Evolutionary conservation across 2,797 vertebrate genomes (phyloP).

Genomic region (Babyrousa celebensis): DNA sequence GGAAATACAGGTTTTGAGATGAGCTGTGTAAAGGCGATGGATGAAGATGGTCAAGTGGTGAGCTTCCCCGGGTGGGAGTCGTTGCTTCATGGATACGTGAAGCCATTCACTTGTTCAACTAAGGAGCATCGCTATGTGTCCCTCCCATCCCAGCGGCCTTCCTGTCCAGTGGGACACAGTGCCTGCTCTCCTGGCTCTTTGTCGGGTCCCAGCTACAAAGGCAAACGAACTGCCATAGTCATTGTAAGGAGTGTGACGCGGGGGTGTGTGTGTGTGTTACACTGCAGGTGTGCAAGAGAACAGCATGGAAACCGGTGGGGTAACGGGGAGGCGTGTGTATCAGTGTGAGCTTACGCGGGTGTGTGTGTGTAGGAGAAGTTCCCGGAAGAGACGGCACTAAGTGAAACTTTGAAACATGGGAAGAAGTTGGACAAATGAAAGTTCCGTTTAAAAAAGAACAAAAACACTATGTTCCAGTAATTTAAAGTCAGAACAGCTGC

Average conservation of each 20-base stretch:
- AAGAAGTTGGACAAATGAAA: not conserved
- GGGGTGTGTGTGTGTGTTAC: fast-evolving
- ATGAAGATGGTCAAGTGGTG: fast-evolving
- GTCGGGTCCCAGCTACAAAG: not conserved
- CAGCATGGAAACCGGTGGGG: not conserved
- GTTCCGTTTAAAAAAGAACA: fast-evolving
- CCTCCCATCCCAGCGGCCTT: not conserved
- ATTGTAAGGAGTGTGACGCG: fast-evolving
- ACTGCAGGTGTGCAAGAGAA: not conserved
- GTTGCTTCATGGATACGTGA: fast-evolving
- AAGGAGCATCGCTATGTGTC: not conserved
- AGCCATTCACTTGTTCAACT: fast-evolving
- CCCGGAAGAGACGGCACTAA: not conserved
- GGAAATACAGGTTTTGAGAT: not conserved
- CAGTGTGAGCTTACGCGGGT: not conserved
- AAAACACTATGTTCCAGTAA: fast-evolving
- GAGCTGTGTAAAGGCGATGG: fast-evolving
- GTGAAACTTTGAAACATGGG: not conserved
- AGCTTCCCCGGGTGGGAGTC: not conserved
- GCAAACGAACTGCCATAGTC: fast-evolving
- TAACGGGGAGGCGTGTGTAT: not conserved
- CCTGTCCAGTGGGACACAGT: fast-evolving
- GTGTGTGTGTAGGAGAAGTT: not conserved
- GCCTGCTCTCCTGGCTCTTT: not conserved
- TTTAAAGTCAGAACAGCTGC: not conserved